phyloP scores from a whole-genome alignment of 2,113 vertebrate genomes.

The Crotalus tigris region DNA sequence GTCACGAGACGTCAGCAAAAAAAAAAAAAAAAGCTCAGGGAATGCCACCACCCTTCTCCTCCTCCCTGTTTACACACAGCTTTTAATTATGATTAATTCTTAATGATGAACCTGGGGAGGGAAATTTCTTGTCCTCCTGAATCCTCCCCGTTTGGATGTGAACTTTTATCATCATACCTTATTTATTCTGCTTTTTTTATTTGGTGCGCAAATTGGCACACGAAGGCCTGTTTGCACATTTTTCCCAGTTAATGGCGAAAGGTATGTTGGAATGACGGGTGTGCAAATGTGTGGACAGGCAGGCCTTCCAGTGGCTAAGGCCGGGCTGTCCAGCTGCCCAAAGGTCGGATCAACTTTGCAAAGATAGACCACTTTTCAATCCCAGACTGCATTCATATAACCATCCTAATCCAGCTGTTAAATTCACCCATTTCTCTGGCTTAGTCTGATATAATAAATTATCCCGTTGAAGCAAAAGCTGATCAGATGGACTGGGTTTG shows the following conservation, averaged over 20 bases:
- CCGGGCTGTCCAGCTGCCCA: neutral
- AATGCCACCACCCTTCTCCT: neutral
- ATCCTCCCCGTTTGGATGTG: neutral
- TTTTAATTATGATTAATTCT: accelerated
- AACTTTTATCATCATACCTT: neutral
- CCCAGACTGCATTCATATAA: neutral
- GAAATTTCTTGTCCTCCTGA: neutral
- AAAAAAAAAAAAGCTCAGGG: neutral
- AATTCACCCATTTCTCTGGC: neutral
- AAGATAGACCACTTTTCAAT: neutral
- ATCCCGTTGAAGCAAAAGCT: neutral
- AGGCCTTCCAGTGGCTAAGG: neutral
- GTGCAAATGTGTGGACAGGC: neutral
- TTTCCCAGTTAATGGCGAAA: neutral
- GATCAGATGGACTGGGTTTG: too few relatives aligned
- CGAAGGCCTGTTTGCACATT: neutral
- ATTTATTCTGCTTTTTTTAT: neutral
- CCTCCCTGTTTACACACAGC: constrained; percentile 10
- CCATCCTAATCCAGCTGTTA: neutral
- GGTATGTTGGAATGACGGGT: neutral
- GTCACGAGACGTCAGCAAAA: neutral
- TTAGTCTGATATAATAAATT: neutral
- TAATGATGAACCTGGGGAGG: neutral
- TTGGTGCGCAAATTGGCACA: neutral
- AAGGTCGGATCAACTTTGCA: neutral